Evolutionary conservation across 2,888 invertebrate genomes (phyloP), one percentile per base, ranked within the genome.

Genomic region (Microctonus hyperodae): DNA sequence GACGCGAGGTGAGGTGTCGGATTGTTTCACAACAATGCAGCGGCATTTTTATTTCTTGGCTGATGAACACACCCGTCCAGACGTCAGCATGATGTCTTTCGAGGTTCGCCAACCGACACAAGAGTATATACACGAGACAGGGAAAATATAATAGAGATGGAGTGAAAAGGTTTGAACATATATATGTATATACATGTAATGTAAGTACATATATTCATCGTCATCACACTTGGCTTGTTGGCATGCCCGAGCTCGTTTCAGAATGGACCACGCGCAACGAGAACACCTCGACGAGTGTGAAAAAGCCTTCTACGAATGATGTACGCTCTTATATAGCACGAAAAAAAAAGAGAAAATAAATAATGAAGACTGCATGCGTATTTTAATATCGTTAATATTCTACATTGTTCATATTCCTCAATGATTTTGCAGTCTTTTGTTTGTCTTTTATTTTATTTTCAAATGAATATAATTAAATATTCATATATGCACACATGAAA

Each of bases 231-330:
- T 44, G 44, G 44, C 44, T 44, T 58, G 16, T 57, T 37, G n/a
- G 20, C 37, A 7, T n/a, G 33, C 35, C 35, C 33, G n/a, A 40
- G 22, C 16, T 62, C 35, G 16, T 51, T 23, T 37, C n/a, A 33
- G 53, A 60, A 60, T 60, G 31, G 50, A 7, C 48, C 31, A 31
- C 31, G 48, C 53, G n/a, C n/a, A n/a, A 28, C 53, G 20, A 53
- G 37, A 28, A 37, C 62, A 53, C 62, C 31, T 62, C 53, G 53
- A 37, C 53, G 53, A 22, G 62, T 62, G 53, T 53, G 53, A 62
- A 62, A 62, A 53, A 40, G 10, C 31, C 16, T 53, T 25, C 9
- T 28, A n/a, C 58, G 20, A 55, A 56, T 65, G 40, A 65, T 28
- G 11, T 37, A 33, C 25, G 28, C 28, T 28, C 28, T 28, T 3